Evolutionary conservation across 2,797 vertebrate species (phyloP).

Genomic region (Anas capensis): DNA sequence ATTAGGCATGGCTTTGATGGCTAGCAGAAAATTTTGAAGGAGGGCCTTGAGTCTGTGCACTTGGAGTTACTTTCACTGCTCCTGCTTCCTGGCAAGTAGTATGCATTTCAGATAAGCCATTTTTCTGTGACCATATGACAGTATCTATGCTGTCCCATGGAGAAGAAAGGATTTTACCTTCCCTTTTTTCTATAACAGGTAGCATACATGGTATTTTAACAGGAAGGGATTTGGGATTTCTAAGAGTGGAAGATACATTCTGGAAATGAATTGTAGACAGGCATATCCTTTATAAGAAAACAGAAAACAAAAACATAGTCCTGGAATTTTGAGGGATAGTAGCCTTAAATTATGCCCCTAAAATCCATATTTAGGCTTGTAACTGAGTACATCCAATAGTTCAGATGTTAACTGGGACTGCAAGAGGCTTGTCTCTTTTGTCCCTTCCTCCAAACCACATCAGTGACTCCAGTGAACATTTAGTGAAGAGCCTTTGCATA

Average conservation of each 20-base stretch:
- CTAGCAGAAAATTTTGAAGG: neutral
- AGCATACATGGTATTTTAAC: neutral
- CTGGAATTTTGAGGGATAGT: neutral
- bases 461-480: neutral
- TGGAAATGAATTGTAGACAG: neutral
- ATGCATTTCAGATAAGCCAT: neutral
- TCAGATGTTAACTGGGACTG: neutral
- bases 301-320: neutral
- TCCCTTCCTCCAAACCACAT: neutral
- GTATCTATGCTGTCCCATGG: neutral
- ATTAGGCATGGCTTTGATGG: slow-evolving; percentile 30
- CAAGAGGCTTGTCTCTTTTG: neutral
- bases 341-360: neutral
- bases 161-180: neutral
- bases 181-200: neutral
- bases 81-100: neutral
- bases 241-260: neutral
- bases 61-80: neutral
- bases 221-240: neutral
- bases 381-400: neutral
- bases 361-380: neutral
- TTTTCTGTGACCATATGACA: neutral
- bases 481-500: neutral
- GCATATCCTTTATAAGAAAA: neutral
- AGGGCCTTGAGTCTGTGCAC: neutral